These are phyloP conservation scores for Melolontha melolontha DNA, from an alignment of 2,888 invertebrate species.

Conservation along the genomic window DNA sequence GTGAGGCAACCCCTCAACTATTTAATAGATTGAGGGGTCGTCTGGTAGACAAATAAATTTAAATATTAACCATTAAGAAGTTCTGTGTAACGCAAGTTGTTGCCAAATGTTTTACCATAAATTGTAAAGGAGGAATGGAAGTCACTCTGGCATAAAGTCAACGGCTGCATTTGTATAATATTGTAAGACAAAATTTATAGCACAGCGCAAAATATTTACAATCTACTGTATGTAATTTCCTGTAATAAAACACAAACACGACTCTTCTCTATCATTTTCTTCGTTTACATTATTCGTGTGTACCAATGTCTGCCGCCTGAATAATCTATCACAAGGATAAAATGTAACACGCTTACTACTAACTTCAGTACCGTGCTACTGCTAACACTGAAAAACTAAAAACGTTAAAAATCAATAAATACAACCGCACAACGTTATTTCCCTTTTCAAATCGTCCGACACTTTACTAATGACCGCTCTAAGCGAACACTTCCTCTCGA, in stretches of 20 bases:
- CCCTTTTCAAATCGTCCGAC: conserved; percentile 20
- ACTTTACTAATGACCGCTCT: conserved; percentile 37
- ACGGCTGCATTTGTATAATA: conserved; percentile 13
- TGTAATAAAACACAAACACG: conserved; percentile 29
- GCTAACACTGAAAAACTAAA: not conserved
- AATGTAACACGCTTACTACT: not conserved
- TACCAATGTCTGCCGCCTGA: conserved; percentile 15
- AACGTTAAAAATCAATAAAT: conserved; percentile 30
- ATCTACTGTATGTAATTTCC: conserved; percentile 33
- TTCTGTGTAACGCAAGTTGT: not conserved
- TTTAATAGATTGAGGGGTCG: no score
- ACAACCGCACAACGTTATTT: conserved; percentile 17
- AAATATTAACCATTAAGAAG: conserved; percentile 12
- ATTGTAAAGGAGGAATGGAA: not conserved
- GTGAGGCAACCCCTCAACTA: no score
- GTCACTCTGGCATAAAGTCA: conserved; percentile 20
- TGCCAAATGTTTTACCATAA: conserved; percentile 11
- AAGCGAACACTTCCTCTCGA: conserved; percentile 23
- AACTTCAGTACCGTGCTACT: not conserved
- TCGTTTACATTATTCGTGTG: conserved; percentile 20
- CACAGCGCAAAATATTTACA: conserved; percentile 23
- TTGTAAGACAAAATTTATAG: conserved; percentile 28
- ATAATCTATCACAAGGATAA: conserved; percentile 22
- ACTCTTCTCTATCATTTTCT: conserved; percentile 29
- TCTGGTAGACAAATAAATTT: no score